Conservation (phyloP, 2,888 invertebrate genomes). For the Pyralis farinalis region DNA sequence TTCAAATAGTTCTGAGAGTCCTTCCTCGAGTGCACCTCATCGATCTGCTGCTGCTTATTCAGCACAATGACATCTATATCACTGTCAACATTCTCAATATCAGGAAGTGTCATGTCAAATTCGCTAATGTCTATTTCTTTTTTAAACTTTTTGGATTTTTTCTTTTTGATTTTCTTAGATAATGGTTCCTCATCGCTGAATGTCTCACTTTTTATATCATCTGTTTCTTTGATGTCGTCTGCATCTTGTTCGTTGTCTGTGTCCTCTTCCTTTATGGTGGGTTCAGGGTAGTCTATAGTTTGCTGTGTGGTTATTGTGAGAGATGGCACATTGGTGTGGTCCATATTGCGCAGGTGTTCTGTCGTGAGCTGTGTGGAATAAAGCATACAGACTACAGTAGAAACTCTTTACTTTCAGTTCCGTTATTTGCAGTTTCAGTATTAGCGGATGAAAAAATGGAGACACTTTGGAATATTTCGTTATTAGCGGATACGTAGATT, state of each 20-base stretch:
- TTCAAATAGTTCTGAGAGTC: conserved; percentile 45
- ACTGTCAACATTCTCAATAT: conserved; percentile 9
- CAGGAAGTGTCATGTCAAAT: background rate
- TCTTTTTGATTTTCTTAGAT: conserved; percentile 19
- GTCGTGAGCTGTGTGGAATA: conserved; percentile 27
- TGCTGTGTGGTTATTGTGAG: conserved; percentile 9
- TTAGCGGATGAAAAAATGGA: no score
- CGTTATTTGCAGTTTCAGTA: no score
- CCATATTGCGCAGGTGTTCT: conserved; percentile 22
- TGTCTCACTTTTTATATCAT: conserved; percentile 7
- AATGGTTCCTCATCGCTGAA: conserved; percentile 26
- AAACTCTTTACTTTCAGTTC: no score
- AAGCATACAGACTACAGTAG: no score
- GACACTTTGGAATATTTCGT: no score
- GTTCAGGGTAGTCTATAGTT: conserved; percentile 9
- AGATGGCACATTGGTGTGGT: conserved; percentile 10
- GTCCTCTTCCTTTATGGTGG: background rate
- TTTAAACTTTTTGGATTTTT: conserved; percentile 6
- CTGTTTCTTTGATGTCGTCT: conserved; percentile 2
- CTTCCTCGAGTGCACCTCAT: conserved; percentile 45
- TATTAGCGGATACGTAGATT: no score
- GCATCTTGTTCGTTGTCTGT: background rate
- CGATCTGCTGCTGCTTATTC: conserved; percentile 46
- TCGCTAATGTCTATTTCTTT: background rate
- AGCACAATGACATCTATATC: conserved; percentile 39